Evolutionary conservation across 2,888 invertebrate genomes (phyloP).

Genomic region (Nemotelus nigrinus): DNA sequence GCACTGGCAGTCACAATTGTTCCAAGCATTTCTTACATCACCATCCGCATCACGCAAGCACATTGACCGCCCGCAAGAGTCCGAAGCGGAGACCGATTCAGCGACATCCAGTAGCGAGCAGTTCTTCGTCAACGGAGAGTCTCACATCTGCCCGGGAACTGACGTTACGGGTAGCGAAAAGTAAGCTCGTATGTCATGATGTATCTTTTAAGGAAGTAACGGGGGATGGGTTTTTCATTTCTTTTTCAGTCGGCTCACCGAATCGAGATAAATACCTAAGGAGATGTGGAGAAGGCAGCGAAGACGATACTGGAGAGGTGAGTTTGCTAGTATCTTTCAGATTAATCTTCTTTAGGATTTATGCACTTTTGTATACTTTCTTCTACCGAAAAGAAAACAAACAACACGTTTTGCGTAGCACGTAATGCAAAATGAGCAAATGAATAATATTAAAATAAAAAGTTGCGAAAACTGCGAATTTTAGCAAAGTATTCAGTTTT

Average conservation of each 20-base stretch:
- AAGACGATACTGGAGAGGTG: constrained; percentile 67
- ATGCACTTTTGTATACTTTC: too few relatives aligned
- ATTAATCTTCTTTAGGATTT: too few relatives aligned
- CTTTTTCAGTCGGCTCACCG: constrained; percentile 56
- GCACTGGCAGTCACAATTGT: constrained; percentile 54
- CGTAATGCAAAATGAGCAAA: too few relatives aligned
- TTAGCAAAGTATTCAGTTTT: too few relatives aligned
- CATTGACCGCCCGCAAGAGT: constrained; percentile 67
- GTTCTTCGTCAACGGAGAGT: constrained; percentile 72
- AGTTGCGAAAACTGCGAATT: too few relatives aligned
- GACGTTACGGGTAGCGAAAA: constrained; percentile 57
- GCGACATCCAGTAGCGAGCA: constrained; percentile 67
- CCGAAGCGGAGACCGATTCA: constrained; percentile 69
- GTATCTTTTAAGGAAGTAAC: background rate
- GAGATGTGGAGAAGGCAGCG: constrained; percentile 65
- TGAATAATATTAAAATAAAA: too few relatives aligned
- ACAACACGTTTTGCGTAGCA: too few relatives aligned
- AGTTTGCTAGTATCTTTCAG: constrained; percentile 50
- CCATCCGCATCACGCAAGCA: constrained; percentile 60
- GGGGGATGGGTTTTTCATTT: background rate
- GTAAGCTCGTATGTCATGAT: constrained; percentile 51
- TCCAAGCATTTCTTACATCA: constrained; percentile 57
- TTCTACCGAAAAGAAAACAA: too few relatives aligned
- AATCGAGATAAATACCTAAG: constrained; percentile 59
- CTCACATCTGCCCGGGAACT: constrained; percentile 67